Percentiles rank a stretch among this genome's conserved stretches.
phyloP scores from a whole-genome alignment of 2,113 vertebrate species.

The Empidonax traillii region DNA sequence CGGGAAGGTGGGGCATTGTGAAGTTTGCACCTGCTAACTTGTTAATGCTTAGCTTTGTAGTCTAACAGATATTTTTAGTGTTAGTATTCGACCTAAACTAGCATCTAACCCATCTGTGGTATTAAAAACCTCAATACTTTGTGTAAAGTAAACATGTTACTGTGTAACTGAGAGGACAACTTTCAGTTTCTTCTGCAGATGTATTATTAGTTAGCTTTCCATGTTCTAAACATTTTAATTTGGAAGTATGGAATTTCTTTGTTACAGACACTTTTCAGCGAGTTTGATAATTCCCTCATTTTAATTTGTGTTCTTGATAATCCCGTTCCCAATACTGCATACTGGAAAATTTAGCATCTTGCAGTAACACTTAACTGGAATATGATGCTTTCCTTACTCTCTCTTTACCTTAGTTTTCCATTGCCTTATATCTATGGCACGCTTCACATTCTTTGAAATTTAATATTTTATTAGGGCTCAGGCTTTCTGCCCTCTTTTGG shows the following conservation, averaged over 20 bases:
- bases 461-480: not conserved
- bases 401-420: not conserved
- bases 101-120: not conserved
- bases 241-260: not conserved
- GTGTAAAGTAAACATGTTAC: not conserved
- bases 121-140: not conserved
- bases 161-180: not conserved
- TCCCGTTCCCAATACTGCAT: not conserved
- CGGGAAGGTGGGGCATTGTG: fast-evolving
- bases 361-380: not conserved
- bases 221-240: not conserved
- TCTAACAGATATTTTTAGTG: not conserved
- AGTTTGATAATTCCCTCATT: not conserved
- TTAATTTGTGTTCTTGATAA: not conserved
- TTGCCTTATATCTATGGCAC: not conserved
- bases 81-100: not conserved
- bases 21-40: not conserved
- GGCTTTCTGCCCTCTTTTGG: not conserved
- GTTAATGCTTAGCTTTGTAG: not conserved
- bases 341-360: not conserved
- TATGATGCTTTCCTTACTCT: not conserved
- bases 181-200: not conserved
- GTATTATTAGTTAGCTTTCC: not conserved
- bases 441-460: not conserved
- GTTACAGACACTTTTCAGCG: not conserved